Evolutionary conservation across 2,888 invertebrate genomes (phyloP).

Genomic region (Nymphalis polychloros): DNA sequence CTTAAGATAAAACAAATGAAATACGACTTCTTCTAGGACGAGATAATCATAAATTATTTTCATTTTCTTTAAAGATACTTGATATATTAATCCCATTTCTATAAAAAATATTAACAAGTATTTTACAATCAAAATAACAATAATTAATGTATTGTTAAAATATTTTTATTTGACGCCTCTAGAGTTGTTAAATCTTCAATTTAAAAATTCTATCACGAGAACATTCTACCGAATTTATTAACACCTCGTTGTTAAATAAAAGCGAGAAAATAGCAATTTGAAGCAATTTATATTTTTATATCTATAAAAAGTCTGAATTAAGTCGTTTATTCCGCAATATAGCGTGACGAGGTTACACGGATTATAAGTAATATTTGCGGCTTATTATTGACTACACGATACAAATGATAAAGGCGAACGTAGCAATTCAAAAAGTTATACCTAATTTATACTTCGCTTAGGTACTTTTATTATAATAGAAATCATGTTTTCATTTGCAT

Average conservation of each 20-base stretch:
- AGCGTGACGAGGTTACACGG: slow-evolving; percentile 24
- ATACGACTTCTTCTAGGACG: no score
- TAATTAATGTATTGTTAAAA: no score
- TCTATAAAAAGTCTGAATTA: slow-evolving; percentile 11
- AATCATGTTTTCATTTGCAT: not conserved
- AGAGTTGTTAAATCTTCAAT: no score
- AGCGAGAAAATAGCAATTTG: slow-evolving; percentile 15
- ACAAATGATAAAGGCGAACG: slow-evolving; percentile 17
- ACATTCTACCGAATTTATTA: slow-evolving; percentile 2
- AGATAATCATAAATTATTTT: no score
- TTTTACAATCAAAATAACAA: no score
- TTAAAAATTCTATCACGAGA: not conserved
- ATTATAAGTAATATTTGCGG: slow-evolving; percentile 24
- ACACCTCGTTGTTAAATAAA: not conserved
- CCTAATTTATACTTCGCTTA: not conserved
- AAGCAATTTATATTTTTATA: slow-evolving; percentile 15
- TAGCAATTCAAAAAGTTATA: not conserved
- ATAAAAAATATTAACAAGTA: no score
- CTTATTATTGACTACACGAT: slow-evolving; percentile 13
- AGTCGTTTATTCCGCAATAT: slow-evolving; percentile 27
- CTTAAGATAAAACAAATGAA: no score
- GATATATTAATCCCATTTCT: no score
- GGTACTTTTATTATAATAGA: not conserved
- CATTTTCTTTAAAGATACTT: no score
- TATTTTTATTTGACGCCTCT: no score